These are phyloP conservation scores for Malachius bipustulatus DNA, from an alignment of 2,888 invertebrate species.

Conservation along the genomic window DNA sequence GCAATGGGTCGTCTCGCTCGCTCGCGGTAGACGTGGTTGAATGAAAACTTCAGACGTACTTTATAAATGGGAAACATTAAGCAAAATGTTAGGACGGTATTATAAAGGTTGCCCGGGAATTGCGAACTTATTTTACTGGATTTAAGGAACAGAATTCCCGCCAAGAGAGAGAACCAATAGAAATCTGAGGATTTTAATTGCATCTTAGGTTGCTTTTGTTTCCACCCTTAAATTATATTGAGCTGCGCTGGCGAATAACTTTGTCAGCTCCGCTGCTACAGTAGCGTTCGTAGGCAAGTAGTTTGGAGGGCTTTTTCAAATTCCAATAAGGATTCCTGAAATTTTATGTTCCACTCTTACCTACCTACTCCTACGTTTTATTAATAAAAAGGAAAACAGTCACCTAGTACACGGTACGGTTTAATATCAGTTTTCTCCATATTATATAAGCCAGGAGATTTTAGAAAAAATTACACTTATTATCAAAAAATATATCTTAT, in stretches of 20 bases:
- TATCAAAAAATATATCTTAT: no score
- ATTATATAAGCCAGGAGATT: no score
- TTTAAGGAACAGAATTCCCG: slow-evolving; percentile 24
- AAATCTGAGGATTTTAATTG: slow-evolving; percentile 40
- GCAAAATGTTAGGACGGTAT: slow-evolving; percentile 30
- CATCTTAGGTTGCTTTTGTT: slow-evolving; percentile 40
- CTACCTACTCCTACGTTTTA: no score
- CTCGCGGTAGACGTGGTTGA: slow-evolving; percentile 23
- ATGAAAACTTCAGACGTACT: slow-evolving; percentile 27
- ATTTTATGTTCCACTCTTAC: no score
- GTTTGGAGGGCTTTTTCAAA: no score
- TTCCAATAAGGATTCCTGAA: no score
- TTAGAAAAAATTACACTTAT: no score
- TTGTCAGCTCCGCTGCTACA: no score
- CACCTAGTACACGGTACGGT: no score
- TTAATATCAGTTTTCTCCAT: no score
- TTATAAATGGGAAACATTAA: slow-evolving; percentile 34
- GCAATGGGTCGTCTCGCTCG: slow-evolving; percentile 7
- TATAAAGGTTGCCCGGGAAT: slow-evolving; percentile 23
- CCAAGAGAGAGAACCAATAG: slow-evolving; percentile 30
- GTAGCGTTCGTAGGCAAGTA: no score
- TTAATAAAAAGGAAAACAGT: no score
- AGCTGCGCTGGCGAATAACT: slow-evolving; percentile 15
- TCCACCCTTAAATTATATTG: slow-evolving; percentile 35
- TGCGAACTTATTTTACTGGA: slow-evolving; percentile 24